These are phyloP conservation scores for Bradypodion ventrale DNA, from an alignment of 2,797 vertebrate species.

Conservation along the genomic window DNA sequence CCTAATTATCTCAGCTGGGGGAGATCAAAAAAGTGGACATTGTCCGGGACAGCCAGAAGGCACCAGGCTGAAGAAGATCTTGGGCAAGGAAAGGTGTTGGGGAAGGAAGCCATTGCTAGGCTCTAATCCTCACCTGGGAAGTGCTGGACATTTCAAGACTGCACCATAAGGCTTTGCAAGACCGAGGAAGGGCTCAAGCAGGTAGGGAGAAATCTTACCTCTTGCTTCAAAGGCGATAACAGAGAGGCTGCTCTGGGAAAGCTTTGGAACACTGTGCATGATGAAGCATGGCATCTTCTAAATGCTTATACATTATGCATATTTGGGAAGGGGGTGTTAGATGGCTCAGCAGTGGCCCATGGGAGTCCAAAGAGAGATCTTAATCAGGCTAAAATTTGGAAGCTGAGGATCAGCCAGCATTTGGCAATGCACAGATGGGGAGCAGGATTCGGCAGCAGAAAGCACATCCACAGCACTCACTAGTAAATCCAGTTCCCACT, in stretches of 20 bases:
- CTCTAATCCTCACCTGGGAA: constrained; percentile 14
- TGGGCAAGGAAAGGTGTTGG: background rate
- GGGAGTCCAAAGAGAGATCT: background rate
- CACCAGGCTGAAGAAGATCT: constrained; percentile 29
- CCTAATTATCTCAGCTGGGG: constrained; percentile 60
- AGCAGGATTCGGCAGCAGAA: background rate
- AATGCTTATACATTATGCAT: background rate
- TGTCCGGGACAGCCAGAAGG: background rate
- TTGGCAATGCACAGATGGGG: background rate
- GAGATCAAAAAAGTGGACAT: constrained; percentile 12
- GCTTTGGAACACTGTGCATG: background rate
- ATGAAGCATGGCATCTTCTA: background rate
- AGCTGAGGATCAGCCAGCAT: background rate
- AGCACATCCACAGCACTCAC: background rate
- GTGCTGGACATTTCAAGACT: background rate
- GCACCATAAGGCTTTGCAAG: constrained; percentile 7
- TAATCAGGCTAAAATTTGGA: background rate
- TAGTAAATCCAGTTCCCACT: background rate
- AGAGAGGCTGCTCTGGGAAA: background rate
- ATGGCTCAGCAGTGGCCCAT: background rate
- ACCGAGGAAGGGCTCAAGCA: background rate
- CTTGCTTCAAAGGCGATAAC: accelerated
- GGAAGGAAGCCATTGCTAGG: background rate
- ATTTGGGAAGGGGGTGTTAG: background rate
- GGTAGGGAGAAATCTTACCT: constrained; percentile 36